These are phyloP conservation scores for Theocolax elegans DNA, from an alignment of 1,140 invertebrate species.

Conservation along the genomic window DNA sequence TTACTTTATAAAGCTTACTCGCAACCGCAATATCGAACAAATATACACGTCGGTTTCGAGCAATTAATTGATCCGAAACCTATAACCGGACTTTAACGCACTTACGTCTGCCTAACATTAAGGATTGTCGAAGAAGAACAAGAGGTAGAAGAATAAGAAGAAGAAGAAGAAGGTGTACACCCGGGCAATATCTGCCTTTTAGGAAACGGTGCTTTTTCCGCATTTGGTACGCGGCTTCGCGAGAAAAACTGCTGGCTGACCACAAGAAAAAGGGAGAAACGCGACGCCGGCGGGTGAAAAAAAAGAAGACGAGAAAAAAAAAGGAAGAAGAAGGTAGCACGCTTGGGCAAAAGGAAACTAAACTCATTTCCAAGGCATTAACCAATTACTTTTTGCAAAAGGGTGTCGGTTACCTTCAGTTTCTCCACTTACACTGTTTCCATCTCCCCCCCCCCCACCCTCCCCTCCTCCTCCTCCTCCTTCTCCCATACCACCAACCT, in stretches of 20 bases:
- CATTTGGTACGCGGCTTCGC: constrained; percentile 1
- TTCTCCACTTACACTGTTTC: constrained; percentile 35
- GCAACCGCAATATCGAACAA: too few relatives aligned
- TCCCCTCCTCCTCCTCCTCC: constrained; percentile 37
- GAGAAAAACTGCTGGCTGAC: constrained; percentile 21
- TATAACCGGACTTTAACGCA: too few relatives aligned
- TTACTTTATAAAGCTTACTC: too few relatives aligned
- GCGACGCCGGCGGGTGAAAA: neutral
- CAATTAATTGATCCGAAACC: too few relatives aligned
- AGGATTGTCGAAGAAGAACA: too few relatives aligned
- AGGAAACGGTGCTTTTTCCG: neutral
- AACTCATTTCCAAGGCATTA: constrained; percentile 68
- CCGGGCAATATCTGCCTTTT: neutral
- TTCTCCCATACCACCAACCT: neutral
- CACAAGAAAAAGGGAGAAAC: constrained; percentile 30
- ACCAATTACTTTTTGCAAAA: constrained; percentile 67
- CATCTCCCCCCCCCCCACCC: constrained; percentile 27
- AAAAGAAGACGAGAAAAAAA: constrained; percentile 15
- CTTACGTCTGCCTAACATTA: too few relatives aligned
- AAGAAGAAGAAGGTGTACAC: neutral
- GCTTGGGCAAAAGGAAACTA: constrained; percentile 61
- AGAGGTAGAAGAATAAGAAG: too few relatives aligned
- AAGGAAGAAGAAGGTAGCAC: constrained; percentile 41
- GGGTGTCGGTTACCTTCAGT: constrained; percentile 61
- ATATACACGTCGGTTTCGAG: too few relatives aligned